These are phyloP conservation scores for Pemphigus obesinymphae DNA, from an alignment of 1,140 invertebrate species.

Conservation along the genomic window DNA sequence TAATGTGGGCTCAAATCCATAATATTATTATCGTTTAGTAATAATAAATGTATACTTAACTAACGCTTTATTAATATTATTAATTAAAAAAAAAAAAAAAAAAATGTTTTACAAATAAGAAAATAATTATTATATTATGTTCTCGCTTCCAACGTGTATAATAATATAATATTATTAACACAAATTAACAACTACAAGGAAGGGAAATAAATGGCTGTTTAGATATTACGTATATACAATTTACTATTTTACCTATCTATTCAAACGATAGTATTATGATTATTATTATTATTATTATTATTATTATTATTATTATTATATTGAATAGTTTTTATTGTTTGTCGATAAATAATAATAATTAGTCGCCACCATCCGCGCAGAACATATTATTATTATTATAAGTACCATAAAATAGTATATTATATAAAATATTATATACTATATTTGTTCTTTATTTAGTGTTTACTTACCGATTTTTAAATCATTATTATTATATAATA, in stretches of 20 bases:
- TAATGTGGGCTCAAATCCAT: conserved; percentile 24
- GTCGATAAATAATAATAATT: too few species aligned
- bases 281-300: conserved; percentile 13
- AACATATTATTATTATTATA: too few species aligned
- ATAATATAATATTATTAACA: not conserved
- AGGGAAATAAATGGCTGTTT: conserved; percentile 24
- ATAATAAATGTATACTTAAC: conserved; percentile 18
- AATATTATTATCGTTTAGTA: not conserved
- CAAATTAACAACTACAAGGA: not conserved
- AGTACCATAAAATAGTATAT: not conserved
- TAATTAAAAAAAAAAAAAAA: not conserved
- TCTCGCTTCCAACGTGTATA: not conserved
- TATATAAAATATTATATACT: not conserved
- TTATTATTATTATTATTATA: conserved; percentile 27
- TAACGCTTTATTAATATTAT: conserved; percentile 32
- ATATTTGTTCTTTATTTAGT: conserved; percentile 8
- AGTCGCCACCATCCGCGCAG: not conserved
- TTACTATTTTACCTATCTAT: not conserved
- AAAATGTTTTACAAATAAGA: not conserved
- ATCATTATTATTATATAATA: not conserved
- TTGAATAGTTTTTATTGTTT: conserved; percentile 8
- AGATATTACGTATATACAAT: conserved; percentile 4
- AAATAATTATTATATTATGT: not conserved
- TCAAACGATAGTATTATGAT: not conserved
- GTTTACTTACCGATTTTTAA: not conserved